Evolutionary conservation across 2,113 vertebrate genomes (phyloP).

Genomic region (Drymodes brunneopygia): DNA sequence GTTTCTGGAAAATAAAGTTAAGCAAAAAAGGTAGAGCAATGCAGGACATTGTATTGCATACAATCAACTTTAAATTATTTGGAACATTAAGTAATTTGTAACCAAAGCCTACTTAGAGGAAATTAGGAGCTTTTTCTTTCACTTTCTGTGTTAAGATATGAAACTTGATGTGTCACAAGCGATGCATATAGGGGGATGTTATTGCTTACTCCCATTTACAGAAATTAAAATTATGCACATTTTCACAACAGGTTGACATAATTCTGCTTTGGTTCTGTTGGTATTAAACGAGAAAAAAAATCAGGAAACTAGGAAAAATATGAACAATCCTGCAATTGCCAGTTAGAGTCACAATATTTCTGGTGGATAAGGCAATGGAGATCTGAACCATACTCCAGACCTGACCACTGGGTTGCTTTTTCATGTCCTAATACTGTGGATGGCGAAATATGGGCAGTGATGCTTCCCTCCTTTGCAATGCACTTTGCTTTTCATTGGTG

Average conservation of each 20-base stretch:
- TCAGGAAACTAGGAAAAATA: not conserved
- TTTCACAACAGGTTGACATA: not conserved
- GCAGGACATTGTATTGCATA: accelerated
- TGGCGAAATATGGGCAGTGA: not conserved
- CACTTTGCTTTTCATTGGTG: not conserved
- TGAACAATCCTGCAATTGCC: not conserved
- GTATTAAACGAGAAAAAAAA: not conserved
- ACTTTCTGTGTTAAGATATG: not conserved
- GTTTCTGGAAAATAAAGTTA: not conserved
- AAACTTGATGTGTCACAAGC: not conserved
- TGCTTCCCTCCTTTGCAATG: not conserved
- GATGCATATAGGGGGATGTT: accelerated
- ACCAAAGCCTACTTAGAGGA: not conserved
- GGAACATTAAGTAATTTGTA: not conserved
- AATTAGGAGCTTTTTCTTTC: not conserved
- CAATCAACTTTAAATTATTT: not conserved
- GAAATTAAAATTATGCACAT: not conserved
- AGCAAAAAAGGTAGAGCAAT: not conserved
- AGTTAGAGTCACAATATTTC: not conserved
- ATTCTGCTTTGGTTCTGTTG: not conserved
- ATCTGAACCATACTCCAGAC: not conserved
- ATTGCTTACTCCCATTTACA: not conserved
- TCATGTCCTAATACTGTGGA: not conserved
- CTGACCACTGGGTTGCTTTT: not conserved
- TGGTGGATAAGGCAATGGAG: not conserved